A percentile compares a stretch with the other conserved stretches of the same genome.
Conservation (phyloP, 2,797 vertebrate species). For the Philypnodon macrostomus region DNA sequence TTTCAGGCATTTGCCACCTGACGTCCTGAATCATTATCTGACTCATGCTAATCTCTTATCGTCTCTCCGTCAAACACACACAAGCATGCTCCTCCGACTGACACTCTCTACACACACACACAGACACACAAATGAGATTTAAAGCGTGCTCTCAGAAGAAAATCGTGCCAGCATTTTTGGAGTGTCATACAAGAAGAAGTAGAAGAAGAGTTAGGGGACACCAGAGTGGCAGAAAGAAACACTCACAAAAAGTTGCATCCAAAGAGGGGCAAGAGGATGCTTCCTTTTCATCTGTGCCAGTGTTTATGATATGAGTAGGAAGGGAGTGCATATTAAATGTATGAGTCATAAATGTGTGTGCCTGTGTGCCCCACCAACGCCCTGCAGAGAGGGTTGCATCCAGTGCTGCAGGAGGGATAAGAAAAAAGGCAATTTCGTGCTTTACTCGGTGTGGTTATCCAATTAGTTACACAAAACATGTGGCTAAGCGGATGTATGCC, state of each 20-base stretch:
- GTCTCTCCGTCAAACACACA: slow-evolving; percentile 41
- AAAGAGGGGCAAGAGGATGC: slow-evolving; percentile 41
- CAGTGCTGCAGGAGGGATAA: slow-evolving; percentile 62
- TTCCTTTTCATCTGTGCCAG: slow-evolving; percentile 59
- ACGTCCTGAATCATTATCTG: slow-evolving; percentile 77
- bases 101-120: too few relatives aligned
- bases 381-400: slow-evolving; percentile 68
- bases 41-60: slow-evolving; percentile 77
- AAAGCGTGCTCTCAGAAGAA: slow-evolving; percentile 7
- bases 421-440: slow-evolving; percentile 73
- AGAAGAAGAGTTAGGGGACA: slow-evolving; percentile 36
- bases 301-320: slow-evolving; percentile 73
- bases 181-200: slow-evolving; percentile 25
- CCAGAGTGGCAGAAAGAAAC: slow-evolving; percentile 25
- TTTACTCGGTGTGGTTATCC: slow-evolving; percentile 78
- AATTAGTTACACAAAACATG: slow-evolving; percentile 78
- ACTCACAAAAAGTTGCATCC: slow-evolving; percentile 44
- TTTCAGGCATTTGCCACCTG: slow-evolving; percentile 76
- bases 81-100: too few relatives aligned
- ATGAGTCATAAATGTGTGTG: slow-evolving; percentile 78
- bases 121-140: slow-evolving; percentile 7
- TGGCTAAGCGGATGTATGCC: slow-evolving; percentile 66
- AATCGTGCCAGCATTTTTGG: slow-evolving; percentile 38
- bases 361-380: slow-evolving; percentile 68
- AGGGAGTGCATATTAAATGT: slow-evolving; percentile 72